phyloP scores from a whole-genome alignment of 2,888 invertebrate genomes.

The Eupithecia vulgata region DNA sequence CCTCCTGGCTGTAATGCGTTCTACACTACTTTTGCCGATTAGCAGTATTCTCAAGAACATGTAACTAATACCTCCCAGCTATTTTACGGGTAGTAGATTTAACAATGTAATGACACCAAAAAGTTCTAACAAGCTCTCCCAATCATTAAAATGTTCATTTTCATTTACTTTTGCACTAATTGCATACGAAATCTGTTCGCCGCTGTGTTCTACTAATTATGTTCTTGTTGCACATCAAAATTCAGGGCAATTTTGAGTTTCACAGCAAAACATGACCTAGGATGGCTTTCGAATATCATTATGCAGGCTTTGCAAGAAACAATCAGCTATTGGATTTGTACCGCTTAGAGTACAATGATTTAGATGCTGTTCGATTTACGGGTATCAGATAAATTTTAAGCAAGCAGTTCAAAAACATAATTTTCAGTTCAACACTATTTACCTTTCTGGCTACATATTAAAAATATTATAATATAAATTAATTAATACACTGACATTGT shows the following conservation, averaged over 20 bases:
- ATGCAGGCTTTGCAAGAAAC: background rate
- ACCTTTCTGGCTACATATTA: too few species aligned
- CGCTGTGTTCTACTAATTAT: constrained; percentile 6
- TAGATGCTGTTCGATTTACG: background rate
- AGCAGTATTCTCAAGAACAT: background rate
- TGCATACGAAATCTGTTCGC: constrained; percentile 32
- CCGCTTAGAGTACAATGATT: background rate
- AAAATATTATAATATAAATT: too few species aligned
- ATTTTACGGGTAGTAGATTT: constrained; percentile 1
- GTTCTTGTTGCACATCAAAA: constrained; percentile 8
- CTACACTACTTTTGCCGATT: too few species aligned
- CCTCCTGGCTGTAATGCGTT: too few species aligned
- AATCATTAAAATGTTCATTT: constrained; percentile 41
- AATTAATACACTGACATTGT: too few species aligned
- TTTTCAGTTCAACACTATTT: too few species aligned
- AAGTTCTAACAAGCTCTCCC: constrained; percentile 36
- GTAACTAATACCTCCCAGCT: background rate
- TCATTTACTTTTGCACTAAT: constrained; percentile 36
- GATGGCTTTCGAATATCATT: background rate
- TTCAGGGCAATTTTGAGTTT: constrained; percentile 4
- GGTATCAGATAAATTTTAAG: background rate
- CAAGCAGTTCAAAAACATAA: too few species aligned
- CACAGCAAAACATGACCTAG: background rate
- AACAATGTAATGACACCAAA: constrained; percentile 19
- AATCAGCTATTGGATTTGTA: background rate